These are phyloP conservation scores for Mesitornis unicolor DNA, from an alignment of 2,113 vertebrate genomes.

Conservation along the genomic window DNA sequence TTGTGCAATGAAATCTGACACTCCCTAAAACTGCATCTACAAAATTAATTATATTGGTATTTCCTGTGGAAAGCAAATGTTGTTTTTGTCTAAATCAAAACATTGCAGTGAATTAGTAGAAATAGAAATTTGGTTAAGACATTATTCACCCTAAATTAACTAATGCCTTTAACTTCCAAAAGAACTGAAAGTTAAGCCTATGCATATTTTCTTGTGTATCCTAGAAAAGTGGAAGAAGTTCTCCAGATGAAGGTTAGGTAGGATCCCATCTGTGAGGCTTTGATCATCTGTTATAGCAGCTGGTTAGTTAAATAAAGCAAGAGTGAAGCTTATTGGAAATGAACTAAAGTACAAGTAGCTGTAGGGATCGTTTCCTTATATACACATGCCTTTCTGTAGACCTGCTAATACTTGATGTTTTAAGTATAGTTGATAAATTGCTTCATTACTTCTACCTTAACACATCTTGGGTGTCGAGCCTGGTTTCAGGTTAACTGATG, in stretches of 20 bases:
- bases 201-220: neutral
- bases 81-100: neutral
- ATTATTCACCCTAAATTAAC: neutral
- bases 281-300: neutral
- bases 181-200: neutral
- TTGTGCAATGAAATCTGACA: neutral
- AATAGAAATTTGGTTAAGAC: neutral
- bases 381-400: neutral
- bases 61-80: neutral
- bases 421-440: neutral
- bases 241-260: neutral
- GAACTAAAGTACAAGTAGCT: neutral
- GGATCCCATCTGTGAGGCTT: neutral
- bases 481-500: neutral
- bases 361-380: neutral
- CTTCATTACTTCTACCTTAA: neutral
- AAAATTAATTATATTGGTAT: neutral
- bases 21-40: neutral
- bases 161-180: neutral
- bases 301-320: neutral
- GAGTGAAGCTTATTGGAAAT: neutral
- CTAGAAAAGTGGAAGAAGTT: neutral
- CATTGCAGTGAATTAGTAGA: neutral
- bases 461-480: neutral
- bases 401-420: neutral